Conservation (phyloP, 2,888 invertebrate genomes). For the Cryptocephalus primarius region DNA sequence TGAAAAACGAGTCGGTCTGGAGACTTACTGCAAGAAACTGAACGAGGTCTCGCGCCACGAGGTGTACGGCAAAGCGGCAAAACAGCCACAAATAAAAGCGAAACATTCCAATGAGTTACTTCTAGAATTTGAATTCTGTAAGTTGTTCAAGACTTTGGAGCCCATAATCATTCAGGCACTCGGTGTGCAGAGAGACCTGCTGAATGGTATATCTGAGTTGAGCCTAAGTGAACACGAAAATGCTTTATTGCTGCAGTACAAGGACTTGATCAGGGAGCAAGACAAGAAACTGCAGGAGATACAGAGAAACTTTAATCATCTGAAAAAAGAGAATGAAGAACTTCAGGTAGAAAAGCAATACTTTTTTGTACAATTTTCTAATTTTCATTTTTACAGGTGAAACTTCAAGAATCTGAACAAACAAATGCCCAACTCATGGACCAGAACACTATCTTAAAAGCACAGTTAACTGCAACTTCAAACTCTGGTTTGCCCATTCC, state of each 20-base stretch:
- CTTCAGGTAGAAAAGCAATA: slow-evolving; percentile 33
- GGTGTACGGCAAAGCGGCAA: slow-evolving; percentile 81
- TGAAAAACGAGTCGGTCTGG: slow-evolving; percentile 81
- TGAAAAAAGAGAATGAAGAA: slow-evolving; percentile 29
- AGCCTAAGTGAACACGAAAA: slow-evolving; percentile 41
- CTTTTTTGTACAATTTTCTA: background rate
- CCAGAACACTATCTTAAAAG: slow-evolving; percentile 77
- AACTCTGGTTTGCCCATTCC: background rate
- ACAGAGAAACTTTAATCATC: slow-evolving; percentile 23
- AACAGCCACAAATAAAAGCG: slow-evolving; percentile 82
- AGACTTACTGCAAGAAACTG: slow-evolving; percentile 76
- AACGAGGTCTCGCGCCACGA: slow-evolving; percentile 82
- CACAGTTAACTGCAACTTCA: slow-evolving; percentile 41
- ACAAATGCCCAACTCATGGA: slow-evolving; percentile 68
- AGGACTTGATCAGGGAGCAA: slow-evolving; percentile 83
- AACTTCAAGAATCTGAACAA: slow-evolving; percentile 56
- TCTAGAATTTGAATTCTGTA: slow-evolving; percentile 92
- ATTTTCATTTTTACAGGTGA: slow-evolving; percentile 25
- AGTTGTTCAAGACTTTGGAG: slow-evolving; percentile 75
- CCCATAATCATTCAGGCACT: slow-evolving; percentile 25
- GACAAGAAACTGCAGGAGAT: slow-evolving; percentile 56
- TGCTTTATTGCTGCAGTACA: slow-evolving; percentile 62
- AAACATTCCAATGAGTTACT: slow-evolving; percentile 67
- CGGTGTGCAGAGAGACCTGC: slow-evolving; percentile 38
- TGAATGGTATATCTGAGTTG: slow-evolving; percentile 41